These are phyloP conservation scores for Caradrina clavipalpis DNA, from an alignment of 2,888 invertebrate genomes.

Conservation along the genomic window DNA sequence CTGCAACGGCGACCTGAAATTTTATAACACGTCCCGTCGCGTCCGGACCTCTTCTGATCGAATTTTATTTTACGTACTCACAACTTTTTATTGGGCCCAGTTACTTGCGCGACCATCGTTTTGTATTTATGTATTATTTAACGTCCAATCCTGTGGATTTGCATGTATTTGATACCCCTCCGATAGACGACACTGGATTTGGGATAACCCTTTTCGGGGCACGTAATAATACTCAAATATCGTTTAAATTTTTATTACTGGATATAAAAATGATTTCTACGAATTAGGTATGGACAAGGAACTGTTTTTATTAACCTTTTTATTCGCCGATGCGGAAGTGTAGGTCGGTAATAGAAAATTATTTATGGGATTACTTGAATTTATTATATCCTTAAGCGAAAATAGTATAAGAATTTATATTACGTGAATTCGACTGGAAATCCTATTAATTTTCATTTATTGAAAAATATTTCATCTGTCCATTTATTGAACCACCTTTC, in stretches of 20 bases:
- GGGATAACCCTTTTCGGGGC: slow-evolving; percentile 73
- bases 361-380: slow-evolving; percentile 35
- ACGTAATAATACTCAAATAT: slow-evolving; percentile 73
- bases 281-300: slow-evolving; percentile 64
- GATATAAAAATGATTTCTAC: slow-evolving; percentile 70
- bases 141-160: slow-evolving; percentile 82
- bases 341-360: slow-evolving; percentile 36
- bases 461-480: neutral
- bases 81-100: slow-evolving; percentile 83
- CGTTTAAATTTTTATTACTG: slow-evolving; percentile 75
- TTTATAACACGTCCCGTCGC: slow-evolving; percentile 74
- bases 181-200: slow-evolving; percentile 72
- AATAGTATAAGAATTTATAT: neutral
- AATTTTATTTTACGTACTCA: slow-evolving; percentile 86
- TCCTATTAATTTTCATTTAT: neutral
- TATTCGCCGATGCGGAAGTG: slow-evolving; percentile 50
- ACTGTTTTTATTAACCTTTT: slow-evolving; percentile 63
- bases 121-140: slow-evolving; percentile 88
- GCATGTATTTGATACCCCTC: slow-evolving; percentile 80
- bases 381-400: slow-evolving; percentile 14
- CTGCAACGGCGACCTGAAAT: slow-evolving; percentile 73
- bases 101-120: slow-evolving; percentile 76
- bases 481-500: slow-evolving; percentile 24
- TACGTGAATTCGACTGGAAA: neutral
- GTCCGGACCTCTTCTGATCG: slow-evolving; percentile 73